These are phyloP conservation scores for Pandemis corylana DNA, from an alignment of 2,888 invertebrate genomes.

Conservation along the genomic window DNA sequence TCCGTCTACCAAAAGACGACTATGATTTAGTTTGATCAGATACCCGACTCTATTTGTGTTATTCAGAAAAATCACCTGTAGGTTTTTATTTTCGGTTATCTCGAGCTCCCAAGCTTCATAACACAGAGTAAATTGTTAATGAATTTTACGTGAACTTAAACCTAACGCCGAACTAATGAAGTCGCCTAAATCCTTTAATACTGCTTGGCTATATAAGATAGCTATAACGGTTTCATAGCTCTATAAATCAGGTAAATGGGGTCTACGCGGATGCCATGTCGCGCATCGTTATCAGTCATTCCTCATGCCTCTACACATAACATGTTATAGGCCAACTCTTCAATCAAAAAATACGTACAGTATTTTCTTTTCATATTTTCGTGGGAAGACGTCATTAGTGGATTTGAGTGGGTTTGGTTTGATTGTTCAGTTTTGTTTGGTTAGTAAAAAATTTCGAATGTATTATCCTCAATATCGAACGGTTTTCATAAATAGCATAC, in stretches of 20 bases:
- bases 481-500: background rate
- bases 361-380: conserved; percentile 36
- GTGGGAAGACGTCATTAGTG: conserved; percentile 30
- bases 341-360: conserved; percentile 34
- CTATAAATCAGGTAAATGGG: conserved; percentile 68
- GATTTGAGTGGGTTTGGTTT: conserved; percentile 4
- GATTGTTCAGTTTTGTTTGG: background rate
- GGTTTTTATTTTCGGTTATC: background rate
- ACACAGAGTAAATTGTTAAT: background rate
- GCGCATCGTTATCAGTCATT: conserved; percentile 62
- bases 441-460: background rate
- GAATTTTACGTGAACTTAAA: conserved; percentile 11
- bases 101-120: background rate
- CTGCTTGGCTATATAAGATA: conserved; percentile 38
- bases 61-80: background rate
- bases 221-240: conserved; percentile 53
- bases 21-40: background rate
- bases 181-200: conserved; percentile 39
- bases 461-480: background rate
- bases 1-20: background rate
- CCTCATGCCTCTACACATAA: conserved; percentile 53
- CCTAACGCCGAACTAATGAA: conserved; percentile 33
- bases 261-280: conserved; percentile 57
- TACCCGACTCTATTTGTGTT: background rate
- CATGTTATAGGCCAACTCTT: conserved; percentile 40